Conservation (phyloP, 1,140 invertebrate species). For the Oreohelix idahoensis region DNA sequence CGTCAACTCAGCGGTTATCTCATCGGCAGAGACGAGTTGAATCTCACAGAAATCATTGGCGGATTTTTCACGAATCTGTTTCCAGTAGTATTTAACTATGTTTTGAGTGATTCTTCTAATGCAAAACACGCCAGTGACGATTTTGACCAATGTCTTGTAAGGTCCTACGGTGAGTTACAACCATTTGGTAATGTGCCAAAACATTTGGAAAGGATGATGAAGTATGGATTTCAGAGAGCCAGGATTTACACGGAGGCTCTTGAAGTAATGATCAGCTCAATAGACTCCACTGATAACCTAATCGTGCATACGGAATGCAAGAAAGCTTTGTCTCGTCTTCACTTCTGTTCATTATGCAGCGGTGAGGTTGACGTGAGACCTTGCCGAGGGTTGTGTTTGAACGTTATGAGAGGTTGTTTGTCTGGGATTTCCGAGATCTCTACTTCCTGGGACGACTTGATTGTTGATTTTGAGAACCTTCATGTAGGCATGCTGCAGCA, state of each 20-base stretch:
- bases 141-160: conserved; percentile 83
- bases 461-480: conserved; percentile 74
- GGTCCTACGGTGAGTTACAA: conserved; percentile 81
- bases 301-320: conserved; percentile 78
- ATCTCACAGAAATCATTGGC: conserved; percentile 78
- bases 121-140: conserved; percentile 79
- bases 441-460: conserved; percentile 86
- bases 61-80: conserved; percentile 88
- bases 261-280: conserved; percentile 79
- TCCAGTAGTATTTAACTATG: conserved; percentile 85
- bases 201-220: conserved; percentile 79
- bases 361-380: conserved; percentile 80
- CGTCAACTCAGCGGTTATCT: conserved; percentile 81
- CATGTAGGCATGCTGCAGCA: conserved; percentile 66
- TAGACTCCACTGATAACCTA: conserved; percentile 81
- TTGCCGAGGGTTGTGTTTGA: conserved; percentile 88
- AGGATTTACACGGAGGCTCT: conserved; percentile 78
- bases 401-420: conserved; percentile 82
- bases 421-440: conserved; percentile 82
- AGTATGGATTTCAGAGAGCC: conserved; percentile 84
- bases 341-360: conserved; percentile 85
- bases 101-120: conserved; percentile 60
- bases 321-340: conserved; percentile 81
- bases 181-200: conserved; percentile 87
- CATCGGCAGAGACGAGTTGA: conserved; percentile 67